These are phyloP conservation scores for Aegypius monachus DNA, from an alignment of 2,113 vertebrate genomes.

Conservation along the genomic window DNA sequence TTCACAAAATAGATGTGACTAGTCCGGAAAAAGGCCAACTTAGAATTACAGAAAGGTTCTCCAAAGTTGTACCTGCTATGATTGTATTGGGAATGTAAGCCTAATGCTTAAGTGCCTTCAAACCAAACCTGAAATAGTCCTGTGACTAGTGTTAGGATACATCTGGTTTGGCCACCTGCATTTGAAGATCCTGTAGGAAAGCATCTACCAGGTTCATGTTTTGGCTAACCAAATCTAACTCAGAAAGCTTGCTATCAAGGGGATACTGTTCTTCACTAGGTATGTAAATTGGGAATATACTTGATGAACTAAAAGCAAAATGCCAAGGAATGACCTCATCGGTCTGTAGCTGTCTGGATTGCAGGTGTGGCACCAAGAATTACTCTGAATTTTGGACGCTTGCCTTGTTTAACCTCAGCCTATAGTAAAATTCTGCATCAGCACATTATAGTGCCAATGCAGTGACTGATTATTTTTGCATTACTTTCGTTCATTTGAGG, in stretches of 20 bases:
- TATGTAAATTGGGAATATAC: neutral
- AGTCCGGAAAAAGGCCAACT: neutral
- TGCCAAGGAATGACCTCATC: constrained; percentile 15
- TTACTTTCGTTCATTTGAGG: neutral
- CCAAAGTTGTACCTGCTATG: neutral
- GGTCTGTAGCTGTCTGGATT: neutral
- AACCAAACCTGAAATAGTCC: neutral
- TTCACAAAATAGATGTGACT: neutral
- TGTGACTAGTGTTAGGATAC: neutral
- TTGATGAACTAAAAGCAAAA: neutral
- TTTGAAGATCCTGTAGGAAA: neutral
- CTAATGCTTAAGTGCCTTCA: neutral
- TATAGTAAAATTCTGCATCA: neutral
- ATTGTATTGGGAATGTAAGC: neutral
- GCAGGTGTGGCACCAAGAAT: neutral
- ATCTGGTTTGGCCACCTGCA: neutral
- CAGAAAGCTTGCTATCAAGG: neutral
- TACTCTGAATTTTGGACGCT: neutral
- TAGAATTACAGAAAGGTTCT: neutral
- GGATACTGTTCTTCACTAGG: neutral
- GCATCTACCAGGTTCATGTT: neutral
- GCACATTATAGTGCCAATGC: neutral
- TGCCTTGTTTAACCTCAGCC: neutral
- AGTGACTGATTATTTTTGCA: neutral
- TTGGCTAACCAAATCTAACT: neutral